A percentile compares a stretch with the other conserved stretches of the same genome.
Evolutionary conservation across 2,888 invertebrate genomes (phyloP).

Genomic region (Habroteleia sp.): DNA sequence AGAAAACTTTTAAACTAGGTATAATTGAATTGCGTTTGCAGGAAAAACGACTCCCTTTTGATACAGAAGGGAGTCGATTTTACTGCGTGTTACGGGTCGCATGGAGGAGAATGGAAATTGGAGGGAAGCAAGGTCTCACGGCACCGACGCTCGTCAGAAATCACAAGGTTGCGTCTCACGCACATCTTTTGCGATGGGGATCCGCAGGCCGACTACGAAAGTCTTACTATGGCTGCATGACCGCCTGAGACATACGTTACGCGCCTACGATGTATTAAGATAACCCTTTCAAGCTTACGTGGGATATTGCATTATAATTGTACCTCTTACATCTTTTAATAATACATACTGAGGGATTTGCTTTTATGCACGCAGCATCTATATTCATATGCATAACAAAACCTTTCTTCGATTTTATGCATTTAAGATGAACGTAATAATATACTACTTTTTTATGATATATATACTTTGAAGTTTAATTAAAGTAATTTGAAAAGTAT

Average conservation of each 20-base stretch:
- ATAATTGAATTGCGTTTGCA: conserved; percentile 30
- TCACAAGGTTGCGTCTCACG: conserved; percentile 60
- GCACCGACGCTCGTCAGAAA: conserved; percentile 43
- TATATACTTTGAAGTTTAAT: too few relatives aligned
- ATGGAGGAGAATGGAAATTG: conserved; percentile 42
- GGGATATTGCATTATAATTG: conserved; percentile 57
- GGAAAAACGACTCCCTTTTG: conserved; percentile 24
- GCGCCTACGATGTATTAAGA: conserved; percentile 60
- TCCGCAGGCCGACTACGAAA: conserved; percentile 51
- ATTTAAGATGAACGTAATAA: too few relatives aligned
- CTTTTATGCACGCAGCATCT: conserved; percentile 35
- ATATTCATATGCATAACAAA: too few relatives aligned
- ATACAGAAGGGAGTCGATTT: conserved; percentile 41
- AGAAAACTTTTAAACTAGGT: conserved; percentile 28
- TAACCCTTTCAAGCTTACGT: conserved; percentile 58
- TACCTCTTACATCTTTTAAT: conserved; percentile 41
- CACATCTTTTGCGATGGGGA: conserved; percentile 55
- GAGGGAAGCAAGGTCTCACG: conserved; percentile 58
- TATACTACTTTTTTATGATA: too few relatives aligned
- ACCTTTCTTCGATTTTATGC: too few relatives aligned
- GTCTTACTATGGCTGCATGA: conserved; percentile 56
- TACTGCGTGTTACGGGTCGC: conserved; percentile 36
- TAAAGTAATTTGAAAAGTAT: too few relatives aligned
- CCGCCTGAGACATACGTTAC: conserved; percentile 46
- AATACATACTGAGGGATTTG: conserved; percentile 4